phyloP scores from a whole-genome alignment of 2,888 invertebrate genomes.

The Eilema sororculum region DNA sequence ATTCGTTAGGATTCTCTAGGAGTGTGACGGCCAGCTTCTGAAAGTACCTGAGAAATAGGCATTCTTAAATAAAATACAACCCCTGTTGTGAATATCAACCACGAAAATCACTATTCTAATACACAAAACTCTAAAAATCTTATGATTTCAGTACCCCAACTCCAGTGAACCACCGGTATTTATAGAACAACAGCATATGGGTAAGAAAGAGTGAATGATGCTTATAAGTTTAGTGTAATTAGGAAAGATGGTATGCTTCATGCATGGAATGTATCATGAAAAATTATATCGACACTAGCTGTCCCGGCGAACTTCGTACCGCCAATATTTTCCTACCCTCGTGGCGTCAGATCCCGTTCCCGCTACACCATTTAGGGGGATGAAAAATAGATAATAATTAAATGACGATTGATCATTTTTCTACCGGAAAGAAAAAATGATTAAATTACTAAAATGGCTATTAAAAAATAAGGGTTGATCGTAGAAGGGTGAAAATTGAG shows the following conservation, averaged over 20 bases:
- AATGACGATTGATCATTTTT: too few species aligned
- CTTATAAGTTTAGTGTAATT: background rate
- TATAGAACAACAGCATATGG: background rate
- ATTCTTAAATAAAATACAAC: background rate
- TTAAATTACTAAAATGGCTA: too few species aligned
- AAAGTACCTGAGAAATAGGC: background rate
- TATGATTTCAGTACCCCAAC: conserved; percentile 7
- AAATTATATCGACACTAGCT: too few species aligned
- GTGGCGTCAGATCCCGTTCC: too few species aligned
- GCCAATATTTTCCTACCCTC: too few species aligned
- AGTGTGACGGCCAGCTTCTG: background rate
- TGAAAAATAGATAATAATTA: too few species aligned
- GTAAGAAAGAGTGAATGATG: conserved; percentile 8
- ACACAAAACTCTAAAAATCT: background rate
- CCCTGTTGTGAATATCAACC: background rate
- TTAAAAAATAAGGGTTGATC: too few species aligned
- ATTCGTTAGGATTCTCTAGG: too few species aligned
- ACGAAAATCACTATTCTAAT: background rate
- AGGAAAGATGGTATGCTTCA: background rate
- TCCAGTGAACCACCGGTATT: background rate
- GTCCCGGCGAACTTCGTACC: too few species aligned
- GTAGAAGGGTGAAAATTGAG: too few species aligned
- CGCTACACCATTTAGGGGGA: too few species aligned
- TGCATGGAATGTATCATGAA: background rate
- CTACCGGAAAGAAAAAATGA: too few species aligned